A percentile compares a stretch with the other conserved stretches of the same genome.
Conservation (phyloP, 2,888 invertebrate genomes). For the Brachypalpus laphriformis region DNA sequence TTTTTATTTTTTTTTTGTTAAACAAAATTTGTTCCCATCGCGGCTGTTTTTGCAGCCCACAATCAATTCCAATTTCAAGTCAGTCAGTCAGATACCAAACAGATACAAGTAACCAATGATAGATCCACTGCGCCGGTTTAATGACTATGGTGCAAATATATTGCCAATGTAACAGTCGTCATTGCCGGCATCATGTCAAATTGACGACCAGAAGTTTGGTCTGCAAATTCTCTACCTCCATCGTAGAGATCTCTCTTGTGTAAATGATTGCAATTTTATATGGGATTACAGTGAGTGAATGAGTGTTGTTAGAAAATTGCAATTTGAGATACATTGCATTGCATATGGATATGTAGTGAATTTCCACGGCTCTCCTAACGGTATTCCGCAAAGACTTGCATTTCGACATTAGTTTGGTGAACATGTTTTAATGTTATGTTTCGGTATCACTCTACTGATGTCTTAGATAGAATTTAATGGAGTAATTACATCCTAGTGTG, state of each 20-base stretch:
- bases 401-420: conserved; percentile 4
- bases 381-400: conserved; percentile 18
- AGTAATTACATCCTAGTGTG: conserved; percentile 21
- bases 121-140: conserved; percentile 22
- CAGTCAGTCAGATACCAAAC: conserved; percentile 11
- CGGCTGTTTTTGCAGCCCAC: conserved; percentile 25
- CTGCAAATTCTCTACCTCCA: conserved; percentile 8
- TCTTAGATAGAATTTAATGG: conserved; percentile 34
- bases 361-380: conserved; percentile 39
- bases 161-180: background rate
- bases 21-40: background rate
- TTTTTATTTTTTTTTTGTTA: background rate
- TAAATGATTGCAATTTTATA: conserved; percentile 63
- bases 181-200: conserved; percentile 48
- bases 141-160: conserved; percentile 17
- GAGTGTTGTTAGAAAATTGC: conserved; percentile 52
- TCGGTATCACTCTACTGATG: conserved; percentile 10
- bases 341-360: background rate
- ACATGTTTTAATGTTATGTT: conserved; percentile 1
- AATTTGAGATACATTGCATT: conserved; percentile 31
- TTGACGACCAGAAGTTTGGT: conserved; percentile 46
- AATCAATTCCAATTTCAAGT: conserved; percentile 60
- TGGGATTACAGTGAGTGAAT: conserved; percentile 57
- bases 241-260: conserved; percentile 19
- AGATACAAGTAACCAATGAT: conserved; percentile 21